A percentile compares a stretch with the other conserved stretches of the same genome.
These are phyloP conservation scores for Trematocara unimaculatum DNA, from an alignment of 2,113 vertebrate genomes.

Conservation along the genomic window DNA sequence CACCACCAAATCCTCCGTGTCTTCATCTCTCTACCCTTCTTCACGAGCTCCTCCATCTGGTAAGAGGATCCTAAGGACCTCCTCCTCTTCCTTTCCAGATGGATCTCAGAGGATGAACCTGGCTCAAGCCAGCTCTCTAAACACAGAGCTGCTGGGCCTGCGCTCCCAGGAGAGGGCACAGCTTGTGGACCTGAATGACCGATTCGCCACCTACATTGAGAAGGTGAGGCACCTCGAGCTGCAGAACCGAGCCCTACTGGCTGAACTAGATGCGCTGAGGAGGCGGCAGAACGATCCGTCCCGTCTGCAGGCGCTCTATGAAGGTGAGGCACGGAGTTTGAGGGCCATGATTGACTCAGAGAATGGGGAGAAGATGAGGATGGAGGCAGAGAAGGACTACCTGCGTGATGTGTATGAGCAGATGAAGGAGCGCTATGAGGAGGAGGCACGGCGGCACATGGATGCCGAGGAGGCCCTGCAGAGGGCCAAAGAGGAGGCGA, in stretches of 20 bases:
- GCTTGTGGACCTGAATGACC: constrained; percentile 78
- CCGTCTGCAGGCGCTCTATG: constrained; percentile 70
- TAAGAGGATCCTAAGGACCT: constrained; percentile 46
- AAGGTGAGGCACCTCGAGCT: constrained; percentile 78
- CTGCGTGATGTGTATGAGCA: constrained; percentile 58
- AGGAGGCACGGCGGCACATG: constrained; percentile 56
- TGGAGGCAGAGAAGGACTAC: constrained; percentile 70
- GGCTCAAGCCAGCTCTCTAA: constrained; percentile 65
- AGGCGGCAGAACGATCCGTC: constrained; percentile 68
- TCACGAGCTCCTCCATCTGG: constrained; percentile 45
- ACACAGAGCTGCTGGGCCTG: constrained; percentile 74
- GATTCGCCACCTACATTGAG: constrained; percentile 80
- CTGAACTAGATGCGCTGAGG: constrained; percentile 69
- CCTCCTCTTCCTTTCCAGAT: constrained; percentile 25
- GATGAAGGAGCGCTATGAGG: constrained; percentile 69
- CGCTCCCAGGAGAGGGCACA: constrained; percentile 77
- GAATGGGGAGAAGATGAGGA: constrained; percentile 66
- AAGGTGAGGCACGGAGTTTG: constrained; percentile 69
- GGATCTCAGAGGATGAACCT: constrained; percentile 62
- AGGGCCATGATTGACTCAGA: constrained; percentile 72
- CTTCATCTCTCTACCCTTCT: constrained; percentile 44
- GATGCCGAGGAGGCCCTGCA: constrained; percentile 67
- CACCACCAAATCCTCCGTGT: constrained; percentile 49
- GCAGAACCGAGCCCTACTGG: constrained; percentile 72
- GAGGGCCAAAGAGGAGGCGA: constrained; percentile 65